Base-by-base conservation (phyloP, 2,888 invertebrate species). In the Epinotia nisella region DNA sequence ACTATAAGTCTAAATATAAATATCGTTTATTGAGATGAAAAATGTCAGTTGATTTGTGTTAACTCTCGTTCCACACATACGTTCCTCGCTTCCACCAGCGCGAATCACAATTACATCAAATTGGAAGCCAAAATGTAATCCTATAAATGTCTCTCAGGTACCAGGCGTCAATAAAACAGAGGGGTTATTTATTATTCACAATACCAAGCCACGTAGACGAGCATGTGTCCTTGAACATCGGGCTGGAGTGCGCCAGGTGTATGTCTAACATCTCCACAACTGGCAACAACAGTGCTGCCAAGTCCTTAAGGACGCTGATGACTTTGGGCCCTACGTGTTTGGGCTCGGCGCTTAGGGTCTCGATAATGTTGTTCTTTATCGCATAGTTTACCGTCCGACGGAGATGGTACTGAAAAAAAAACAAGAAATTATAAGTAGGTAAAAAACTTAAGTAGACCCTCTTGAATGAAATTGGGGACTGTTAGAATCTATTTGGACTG, bases 141-240 rank as follows among this genome's bases (percentile, higher is more conserved):
- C 49, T 5, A 45, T 15, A n/a, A 15, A 49, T n/a, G n/a, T 2
- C 15, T 3, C 17, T 5, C 17, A 41, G 19, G 53, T 49, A 13
- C 21, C 41, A 21, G 60, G 24, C 9, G 15, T 17, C 39, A 65
- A 59, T n/a, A 13, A 45, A 39, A 45, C 10, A 45, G 9, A 56
- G 9, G 45, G 15, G 35, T 64, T 67, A 61, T 72, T 91, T 91
- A 86, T 89, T 90, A 80, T 91, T 91, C 39, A 92, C 91, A 21
- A 92, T 92, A 0, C 89, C 90, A 0, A 92, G 82, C 92, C 92
- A 92, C 0, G 90, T 89, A 0, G 84, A 74, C 0, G 92, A 91
- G 58, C 90, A 89, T 61, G 86, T 85, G 76, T 92, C 91, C 71
- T 89, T 90, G 75, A 92, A 92, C 0, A 87, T 90, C 0, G 91